phyloP scores from a whole-genome alignment of 37 sponge, comb jelly and placozoan species.

The Oopsacas minuta region DNA sequence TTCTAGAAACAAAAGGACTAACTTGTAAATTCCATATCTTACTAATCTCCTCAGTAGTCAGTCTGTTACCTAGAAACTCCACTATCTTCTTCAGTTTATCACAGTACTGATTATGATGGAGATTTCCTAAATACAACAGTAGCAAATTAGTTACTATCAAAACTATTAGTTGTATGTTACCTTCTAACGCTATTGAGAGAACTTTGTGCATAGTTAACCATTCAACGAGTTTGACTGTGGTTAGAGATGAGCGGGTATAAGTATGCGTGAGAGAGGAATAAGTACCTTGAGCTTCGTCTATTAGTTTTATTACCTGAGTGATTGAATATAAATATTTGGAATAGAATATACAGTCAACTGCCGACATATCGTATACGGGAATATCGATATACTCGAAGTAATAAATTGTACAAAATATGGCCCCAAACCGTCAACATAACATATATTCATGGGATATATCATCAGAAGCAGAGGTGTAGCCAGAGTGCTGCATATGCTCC shows the following conservation, averaged over 20 bases:
- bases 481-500: no score
- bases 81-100: slow-evolving; percentile 76
- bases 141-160: not conserved
- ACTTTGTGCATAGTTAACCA: slow-evolving; percentile 69
- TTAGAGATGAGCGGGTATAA: slow-evolving; percentile 30
- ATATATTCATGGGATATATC: no score
- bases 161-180: no score
- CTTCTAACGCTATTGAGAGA: slow-evolving; percentile 69
- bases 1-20: not conserved
- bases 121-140: slow-evolving; percentile 48
- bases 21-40: slow-evolving; percentile 83
- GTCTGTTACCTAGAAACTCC: slow-evolving; percentile 67
- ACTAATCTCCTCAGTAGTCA: slow-evolving; percentile 59
- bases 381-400: no score
- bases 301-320: slow-evolving; percentile 16
- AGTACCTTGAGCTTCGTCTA: slow-evolving; percentile 13
- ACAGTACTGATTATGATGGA: slow-evolving; percentile 90
- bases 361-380: no score
- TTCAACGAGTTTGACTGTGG: slow-evolving; percentile 38
- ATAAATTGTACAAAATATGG: no score
- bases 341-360: no score
- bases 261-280: not conserved
- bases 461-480: no score
- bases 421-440: no score
- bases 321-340: no score